Evolutionary conservation across 2,888 invertebrate genomes (phyloP).

Genomic region (Exephanes ischioxanthus): DNA sequence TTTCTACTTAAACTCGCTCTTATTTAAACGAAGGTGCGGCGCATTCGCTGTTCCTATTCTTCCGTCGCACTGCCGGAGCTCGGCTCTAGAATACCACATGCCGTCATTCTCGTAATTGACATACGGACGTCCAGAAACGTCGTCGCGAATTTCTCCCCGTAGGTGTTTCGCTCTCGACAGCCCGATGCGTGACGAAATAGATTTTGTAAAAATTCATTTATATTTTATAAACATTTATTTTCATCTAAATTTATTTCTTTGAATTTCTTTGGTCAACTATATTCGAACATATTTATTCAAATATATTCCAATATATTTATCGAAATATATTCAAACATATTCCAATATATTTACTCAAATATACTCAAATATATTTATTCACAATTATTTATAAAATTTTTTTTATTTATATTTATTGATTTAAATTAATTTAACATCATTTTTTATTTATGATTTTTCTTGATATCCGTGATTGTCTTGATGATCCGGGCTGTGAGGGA

Average conservation of each 20-base stretch:
- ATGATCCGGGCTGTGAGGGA: background rate
- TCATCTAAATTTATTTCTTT: background rate
- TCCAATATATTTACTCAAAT: no score
- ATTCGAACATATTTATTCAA: no score
- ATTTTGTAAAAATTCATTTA: background rate
- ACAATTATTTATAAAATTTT: background rate
- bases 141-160: conserved; percentile 44
- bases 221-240: background rate
- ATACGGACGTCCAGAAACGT: conserved; percentile 29
- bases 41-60: conserved; percentile 32
- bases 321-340: no score
- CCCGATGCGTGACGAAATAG: background rate
- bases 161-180: conserved; percentile 21
- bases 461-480: background rate
- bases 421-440: background rate
- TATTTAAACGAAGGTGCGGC: background rate
- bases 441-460: background rate
- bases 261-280: no score
- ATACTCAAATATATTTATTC: background rate
- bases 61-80: conserved; percentile 24
- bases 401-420: background rate
- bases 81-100: conserved; percentile 13
- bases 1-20: conserved; percentile 26
- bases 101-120: conserved; percentile 52
- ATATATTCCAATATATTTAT: no score